These are phyloP conservation scores for Drosophila stalkeri DNA, from an alignment of 2,888 invertebrate species.

Conservation along the genomic window DNA sequence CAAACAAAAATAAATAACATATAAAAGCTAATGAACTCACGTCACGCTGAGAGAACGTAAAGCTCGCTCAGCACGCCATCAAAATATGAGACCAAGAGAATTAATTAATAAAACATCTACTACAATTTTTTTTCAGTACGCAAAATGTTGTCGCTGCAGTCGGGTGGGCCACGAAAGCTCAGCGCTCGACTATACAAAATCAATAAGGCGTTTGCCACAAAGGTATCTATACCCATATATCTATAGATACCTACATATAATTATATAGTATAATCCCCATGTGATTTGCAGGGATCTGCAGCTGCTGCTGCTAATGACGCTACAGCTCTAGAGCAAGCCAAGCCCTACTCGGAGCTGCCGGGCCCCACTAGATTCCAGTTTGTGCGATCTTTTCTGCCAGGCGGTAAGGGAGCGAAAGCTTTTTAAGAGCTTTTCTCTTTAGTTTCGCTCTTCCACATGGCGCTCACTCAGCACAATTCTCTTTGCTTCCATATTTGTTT, in stretches of 20 bases:
- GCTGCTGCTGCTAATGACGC: background rate
- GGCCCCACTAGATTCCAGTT: slow-evolving; percentile 73
- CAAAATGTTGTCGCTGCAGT: slow-evolving; percentile 63
- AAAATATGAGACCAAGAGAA: slow-evolving; percentile 14
- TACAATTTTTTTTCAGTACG: slow-evolving; percentile 48
- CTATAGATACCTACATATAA: background rate
- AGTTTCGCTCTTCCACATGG: background rate
- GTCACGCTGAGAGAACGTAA: slow-evolving; percentile 41
- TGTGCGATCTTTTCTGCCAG: slow-evolving; percentile 72
- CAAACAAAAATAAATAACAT: slow-evolving; percentile 14
- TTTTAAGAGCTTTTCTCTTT: background rate
- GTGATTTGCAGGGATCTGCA: slow-evolving; percentile 21
- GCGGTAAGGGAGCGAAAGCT: slow-evolving; percentile 64
- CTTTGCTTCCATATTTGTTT: background rate
- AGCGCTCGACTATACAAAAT: slow-evolving; percentile 18
- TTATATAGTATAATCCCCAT: background rate
- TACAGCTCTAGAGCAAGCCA: slow-evolving; percentile 59
- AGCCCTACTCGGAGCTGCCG: slow-evolving; percentile 74
- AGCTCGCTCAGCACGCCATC: slow-evolving; percentile 47
- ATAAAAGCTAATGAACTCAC: slow-evolving; percentile 35
- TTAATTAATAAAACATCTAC: slow-evolving; percentile 20
- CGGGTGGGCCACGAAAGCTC: slow-evolving; percentile 33
- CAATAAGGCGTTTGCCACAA: slow-evolving; percentile 27
- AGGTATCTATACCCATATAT: slow-evolving; percentile 11
- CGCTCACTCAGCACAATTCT: background rate